These are phyloP conservation scores for Drosophila incognita DNA, from an alignment of 2,888 invertebrate genomes.

Conservation along the genomic window DNA sequence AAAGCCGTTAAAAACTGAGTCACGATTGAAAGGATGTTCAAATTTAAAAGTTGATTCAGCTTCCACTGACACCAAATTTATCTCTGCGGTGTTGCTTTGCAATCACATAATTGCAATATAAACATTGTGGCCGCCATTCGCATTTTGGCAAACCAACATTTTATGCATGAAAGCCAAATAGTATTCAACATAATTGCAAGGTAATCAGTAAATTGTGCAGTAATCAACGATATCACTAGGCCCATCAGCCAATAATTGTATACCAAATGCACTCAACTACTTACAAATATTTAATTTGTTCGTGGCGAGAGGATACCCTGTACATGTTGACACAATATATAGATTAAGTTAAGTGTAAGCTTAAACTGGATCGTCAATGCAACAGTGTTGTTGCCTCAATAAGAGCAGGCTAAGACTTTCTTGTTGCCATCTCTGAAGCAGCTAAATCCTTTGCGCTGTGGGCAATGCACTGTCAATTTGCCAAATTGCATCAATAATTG, in stretches of 20 bases:
- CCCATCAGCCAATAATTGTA: conserved; percentile 31
- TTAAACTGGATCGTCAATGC: background rate
- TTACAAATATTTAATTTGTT: background rate
- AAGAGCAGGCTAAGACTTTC: background rate
- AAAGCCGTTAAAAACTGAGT: background rate
- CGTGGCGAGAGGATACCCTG: background rate
- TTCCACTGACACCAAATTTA: background rate
- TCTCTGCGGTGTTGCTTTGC: background rate
- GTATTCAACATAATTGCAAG: background rate
- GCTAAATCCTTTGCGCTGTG: background rate
- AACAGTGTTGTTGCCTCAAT: background rate
- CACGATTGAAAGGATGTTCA: background rate
- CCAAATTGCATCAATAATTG: conserved; percentile 53
- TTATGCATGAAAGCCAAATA: conserved; percentile 6
- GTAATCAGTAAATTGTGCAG: background rate
- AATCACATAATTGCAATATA: conserved; percentile 33
- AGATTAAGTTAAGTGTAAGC: background rate
- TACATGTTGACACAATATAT: background rate
- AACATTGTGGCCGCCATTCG: conserved; percentile 24
- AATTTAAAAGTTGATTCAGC: background rate
- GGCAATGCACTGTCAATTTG: conserved; percentile 36
- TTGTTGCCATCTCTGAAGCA: background rate
- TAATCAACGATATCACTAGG: conserved; percentile 29
- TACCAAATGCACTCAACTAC: conserved; percentile 15
- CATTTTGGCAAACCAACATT: conserved; percentile 39